phyloP scores from a whole-genome alignment of 2,888 invertebrate species.

The Nephrotoma guestfalica region DNA sequence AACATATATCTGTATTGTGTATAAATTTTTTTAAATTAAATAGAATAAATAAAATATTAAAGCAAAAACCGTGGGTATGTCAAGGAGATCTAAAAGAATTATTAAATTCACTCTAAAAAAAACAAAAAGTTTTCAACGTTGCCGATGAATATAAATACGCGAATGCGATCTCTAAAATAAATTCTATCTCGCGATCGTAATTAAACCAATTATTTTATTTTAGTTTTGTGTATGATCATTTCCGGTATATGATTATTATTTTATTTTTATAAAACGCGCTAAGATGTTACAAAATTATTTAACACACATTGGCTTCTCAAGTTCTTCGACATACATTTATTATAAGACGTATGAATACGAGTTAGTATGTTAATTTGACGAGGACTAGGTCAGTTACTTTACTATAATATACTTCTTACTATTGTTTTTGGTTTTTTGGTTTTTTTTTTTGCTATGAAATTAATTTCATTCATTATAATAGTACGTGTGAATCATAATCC shows the following conservation, averaged over 20 bases:
- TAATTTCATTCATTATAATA: background rate
- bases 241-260: background rate
- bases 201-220: background rate
- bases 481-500: background rate
- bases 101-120: background rate
- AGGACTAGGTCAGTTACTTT: background rate
- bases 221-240: background rate
- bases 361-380: background rate
- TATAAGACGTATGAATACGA: background rate
- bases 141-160: background rate
- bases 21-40: background rate
- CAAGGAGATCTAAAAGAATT: slow-evolving; percentile 1
- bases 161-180: background rate
- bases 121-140: background rate
- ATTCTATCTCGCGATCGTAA: background rate
- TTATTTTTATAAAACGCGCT: background rate
- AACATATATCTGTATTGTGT: background rate
- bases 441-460: background rate
- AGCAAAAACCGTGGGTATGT: slow-evolving; percentile 2
- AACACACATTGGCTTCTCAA: background rate
- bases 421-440: background rate
- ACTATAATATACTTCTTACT: background rate
- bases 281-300: background rate
- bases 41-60: background rate
- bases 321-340: background rate